Evolutionary conservation across 2,113 vertebrate genomes (phyloP), one percentile per base, ranked within the genome.

Genomic region (Platichthys stellatus): DNA sequence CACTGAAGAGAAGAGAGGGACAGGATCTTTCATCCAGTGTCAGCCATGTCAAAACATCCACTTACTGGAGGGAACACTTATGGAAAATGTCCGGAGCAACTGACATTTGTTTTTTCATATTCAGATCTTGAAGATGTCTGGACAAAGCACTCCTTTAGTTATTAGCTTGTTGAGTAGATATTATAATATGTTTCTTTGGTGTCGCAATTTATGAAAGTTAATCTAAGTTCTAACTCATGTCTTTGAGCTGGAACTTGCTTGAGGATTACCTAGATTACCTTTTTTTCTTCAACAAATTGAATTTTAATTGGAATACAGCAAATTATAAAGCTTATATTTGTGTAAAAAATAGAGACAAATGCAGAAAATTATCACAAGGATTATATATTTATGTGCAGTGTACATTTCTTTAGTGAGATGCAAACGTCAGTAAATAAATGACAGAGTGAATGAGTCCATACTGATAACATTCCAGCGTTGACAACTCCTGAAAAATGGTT

Each of bases 101-200:
- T 38, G 35, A 38, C 35, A 38, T 38, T 10, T 38, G 35, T 9
- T 8, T 38, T 38, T 10, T 38, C 35, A 38, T 38, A 38, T 38
- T 9, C 35, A 38, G 35, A 38, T 38, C 35, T 8, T 38, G 35
- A 38, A 43, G 3, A 13, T 12, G 40, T 13, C 12, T 3, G 40
- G 40, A 38, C 35, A 38, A 38, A 38, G 35, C 8, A 38, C 1
- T 8, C 9, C 9, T 66, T 28, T 76, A 68, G 66, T 82, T 78
- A 77, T 82, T 72, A 56, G 62, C 65, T 65, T 82, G 54, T 74
- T 77, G 63, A 85, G 65, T 11, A 35, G 82, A 71, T 82, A 78
- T 28, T 21, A 31, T 7, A 31, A 69, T 49, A 49, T 49, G 5
- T 18, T 49, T 49, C 24, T 24, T 24, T 24, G 24, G 24, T 24